Evolutionary conservation across 2,888 invertebrate species (phyloP).

Genomic region (Drosophila kuntzei): DNA sequence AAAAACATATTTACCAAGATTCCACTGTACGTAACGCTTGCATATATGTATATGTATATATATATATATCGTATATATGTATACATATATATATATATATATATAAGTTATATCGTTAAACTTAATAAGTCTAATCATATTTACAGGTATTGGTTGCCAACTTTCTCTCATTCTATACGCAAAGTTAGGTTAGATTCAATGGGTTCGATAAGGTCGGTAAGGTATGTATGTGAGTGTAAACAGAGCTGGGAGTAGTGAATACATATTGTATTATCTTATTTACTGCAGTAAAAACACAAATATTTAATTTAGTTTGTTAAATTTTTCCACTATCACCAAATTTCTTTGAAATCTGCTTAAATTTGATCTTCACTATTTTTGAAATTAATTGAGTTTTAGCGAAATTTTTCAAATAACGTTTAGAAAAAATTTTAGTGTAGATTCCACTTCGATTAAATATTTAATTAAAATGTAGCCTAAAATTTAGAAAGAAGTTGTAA

Average conservation of each 20-base stretch:
- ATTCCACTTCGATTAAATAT: too few species aligned
- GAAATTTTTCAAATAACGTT: too few species aligned
- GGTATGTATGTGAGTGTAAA: not conserved
- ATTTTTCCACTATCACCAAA: not conserved
- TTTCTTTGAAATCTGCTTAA: not conserved
- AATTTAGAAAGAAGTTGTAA: too few species aligned
- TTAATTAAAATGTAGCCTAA: too few species aligned
- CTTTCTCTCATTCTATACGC: conserved; percentile 27
- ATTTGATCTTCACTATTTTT: too few species aligned
- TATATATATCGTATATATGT: conserved; percentile 27
- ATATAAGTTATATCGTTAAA: conserved; percentile 67
- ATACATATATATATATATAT: conserved; percentile 34
- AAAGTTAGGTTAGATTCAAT: conserved; percentile 40
- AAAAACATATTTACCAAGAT: conserved; percentile 25
- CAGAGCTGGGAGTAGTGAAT: not conserved
- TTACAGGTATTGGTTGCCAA: conserved; percentile 72
- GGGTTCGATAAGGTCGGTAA: conserved; percentile 20
- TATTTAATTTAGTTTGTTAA: not conserved
- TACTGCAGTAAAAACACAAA: too few species aligned
- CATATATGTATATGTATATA: conserved; percentile 36
- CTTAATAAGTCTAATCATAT: conserved; percentile 75
- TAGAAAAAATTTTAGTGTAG: too few species aligned
- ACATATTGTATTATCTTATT: too few species aligned
- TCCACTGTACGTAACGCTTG: conserved; percentile 35
- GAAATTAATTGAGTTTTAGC: too few species aligned